phyloP scores from a whole-genome alignment of 2,888 invertebrate species.

The Idaea biselata region DNA sequence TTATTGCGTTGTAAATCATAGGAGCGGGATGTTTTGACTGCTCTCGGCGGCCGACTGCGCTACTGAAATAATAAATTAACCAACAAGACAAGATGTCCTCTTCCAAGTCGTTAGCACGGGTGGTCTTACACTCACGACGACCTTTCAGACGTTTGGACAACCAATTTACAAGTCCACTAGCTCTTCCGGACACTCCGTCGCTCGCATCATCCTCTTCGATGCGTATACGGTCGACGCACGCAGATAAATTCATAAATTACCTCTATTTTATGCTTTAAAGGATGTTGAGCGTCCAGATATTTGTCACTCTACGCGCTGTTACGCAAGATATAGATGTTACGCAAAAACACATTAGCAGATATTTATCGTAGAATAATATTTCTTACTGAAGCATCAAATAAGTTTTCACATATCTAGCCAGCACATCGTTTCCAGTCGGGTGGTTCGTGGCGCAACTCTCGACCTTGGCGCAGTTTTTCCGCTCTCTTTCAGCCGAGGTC shows the following conservation, averaged over 20 bases:
- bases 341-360: constrained; percentile 17
- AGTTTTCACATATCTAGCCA: constrained; percentile 38
- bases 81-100: constrained; percentile 66
- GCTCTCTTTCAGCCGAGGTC: constrained; percentile 78
- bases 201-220: neutral
- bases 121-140: constrained; percentile 53
- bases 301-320: neutral
- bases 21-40: constrained; percentile 76
- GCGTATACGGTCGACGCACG: neutral
- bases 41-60: constrained; percentile 48
- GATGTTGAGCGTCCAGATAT: neutral
- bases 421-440: constrained; percentile 63
- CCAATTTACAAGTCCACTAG: constrained; percentile 48
- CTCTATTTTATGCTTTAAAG: neutral
- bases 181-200: constrained; percentile 24
- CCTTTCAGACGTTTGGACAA: constrained; percentile 38
- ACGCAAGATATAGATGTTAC: constrained; percentile 2
- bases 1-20: constrained; percentile 77
- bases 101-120: constrained; percentile 62
- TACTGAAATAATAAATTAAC: constrained; percentile 78
- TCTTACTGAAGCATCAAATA: constrained; percentile 33
- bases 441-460: constrained; percentile 62
- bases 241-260: neutral
- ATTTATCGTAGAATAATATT: constrained; percentile 25
- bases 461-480: constrained; percentile 78